These are phyloP conservation scores for Pentamera pediparva DNA, from an alignment of 53 echinoderm and acorn worm genomes.

Conservation along the genomic window DNA sequence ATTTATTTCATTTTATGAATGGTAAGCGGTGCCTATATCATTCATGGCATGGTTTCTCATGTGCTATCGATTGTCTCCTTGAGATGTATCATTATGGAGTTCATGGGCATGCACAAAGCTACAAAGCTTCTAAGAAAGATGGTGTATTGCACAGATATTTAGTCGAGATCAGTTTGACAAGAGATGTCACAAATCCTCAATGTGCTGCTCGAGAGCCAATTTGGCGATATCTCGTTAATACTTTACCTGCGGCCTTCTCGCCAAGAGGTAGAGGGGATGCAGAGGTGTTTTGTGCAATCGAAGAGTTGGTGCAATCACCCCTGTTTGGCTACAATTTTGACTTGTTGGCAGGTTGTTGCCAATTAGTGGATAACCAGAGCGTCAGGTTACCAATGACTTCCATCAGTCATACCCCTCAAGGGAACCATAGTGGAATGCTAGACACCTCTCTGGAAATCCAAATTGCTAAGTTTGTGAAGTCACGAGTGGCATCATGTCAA, in stretches of 20 bases:
- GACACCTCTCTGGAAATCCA: background rate
- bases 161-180: background rate
- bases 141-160: background rate
- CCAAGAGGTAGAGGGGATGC: constrained; percentile 12
- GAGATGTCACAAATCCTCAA: background rate
- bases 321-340: background rate
- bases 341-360: background rate
- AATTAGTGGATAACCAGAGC: background rate
- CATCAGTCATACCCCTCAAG: background rate
- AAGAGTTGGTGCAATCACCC: background rate
- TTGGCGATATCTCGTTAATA: background rate
- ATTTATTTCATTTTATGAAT: background rate
- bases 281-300: background rate
- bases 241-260: background rate
- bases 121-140: background rate
- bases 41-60: constrained; percentile 10
- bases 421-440: background rate
- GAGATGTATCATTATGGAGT: background rate
- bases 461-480: background rate
- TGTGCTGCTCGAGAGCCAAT: constrained; percentile 8
- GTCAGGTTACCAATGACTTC: background rate
- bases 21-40: constrained; percentile 12
- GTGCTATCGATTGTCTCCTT: background rate
- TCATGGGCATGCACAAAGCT: background rate
- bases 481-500: background rate